These are phyloP conservation scores for Hypomesus transpacificus DNA, from an alignment of 2,113 vertebrate species.

Conservation along the genomic window DNA sequence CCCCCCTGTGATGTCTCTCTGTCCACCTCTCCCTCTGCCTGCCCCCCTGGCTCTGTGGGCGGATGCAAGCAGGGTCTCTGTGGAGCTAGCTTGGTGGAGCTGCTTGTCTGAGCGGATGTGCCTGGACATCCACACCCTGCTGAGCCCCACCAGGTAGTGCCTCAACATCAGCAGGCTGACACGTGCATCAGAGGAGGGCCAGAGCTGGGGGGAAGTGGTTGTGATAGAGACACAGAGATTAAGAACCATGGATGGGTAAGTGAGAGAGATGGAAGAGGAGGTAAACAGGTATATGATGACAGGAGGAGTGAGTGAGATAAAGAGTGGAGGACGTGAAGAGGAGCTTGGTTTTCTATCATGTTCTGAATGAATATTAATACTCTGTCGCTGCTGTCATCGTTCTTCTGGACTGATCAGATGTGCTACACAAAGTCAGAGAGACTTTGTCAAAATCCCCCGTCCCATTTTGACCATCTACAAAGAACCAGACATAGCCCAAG, in stretches of 20 bases:
- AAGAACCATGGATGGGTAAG: no score
- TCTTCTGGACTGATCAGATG: background rate
- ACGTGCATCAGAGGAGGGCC: background rate
- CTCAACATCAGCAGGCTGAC: conserved; percentile 28
- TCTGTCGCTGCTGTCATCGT: background rate
- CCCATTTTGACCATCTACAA: no score
- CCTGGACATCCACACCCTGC: conserved; percentile 30
- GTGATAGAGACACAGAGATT: background rate
- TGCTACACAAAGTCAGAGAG: no score
- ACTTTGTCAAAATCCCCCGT: no score
- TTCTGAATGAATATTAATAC: background rate
- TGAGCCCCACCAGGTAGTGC: conserved; percentile 35
- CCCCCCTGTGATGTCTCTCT: background rate
- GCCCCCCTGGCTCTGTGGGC: background rate
- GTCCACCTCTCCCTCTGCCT: background rate
- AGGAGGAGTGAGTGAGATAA: background rate
- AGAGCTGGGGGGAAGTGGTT: background rate
- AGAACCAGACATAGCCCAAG: no score
- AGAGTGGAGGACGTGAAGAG: background rate
- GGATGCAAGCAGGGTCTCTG: background rate
- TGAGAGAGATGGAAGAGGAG: background rate
- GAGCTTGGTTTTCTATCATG: background rate
- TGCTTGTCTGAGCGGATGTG: conserved; percentile 8
- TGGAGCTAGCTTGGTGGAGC: no score
- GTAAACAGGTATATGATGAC: background rate